Evolutionary conservation across 35 echinoderm and acorn worm genomes (phyloP), one percentile per base, ranked within the genome.

Genomic region (Eucidaris tribuloides): DNA sequence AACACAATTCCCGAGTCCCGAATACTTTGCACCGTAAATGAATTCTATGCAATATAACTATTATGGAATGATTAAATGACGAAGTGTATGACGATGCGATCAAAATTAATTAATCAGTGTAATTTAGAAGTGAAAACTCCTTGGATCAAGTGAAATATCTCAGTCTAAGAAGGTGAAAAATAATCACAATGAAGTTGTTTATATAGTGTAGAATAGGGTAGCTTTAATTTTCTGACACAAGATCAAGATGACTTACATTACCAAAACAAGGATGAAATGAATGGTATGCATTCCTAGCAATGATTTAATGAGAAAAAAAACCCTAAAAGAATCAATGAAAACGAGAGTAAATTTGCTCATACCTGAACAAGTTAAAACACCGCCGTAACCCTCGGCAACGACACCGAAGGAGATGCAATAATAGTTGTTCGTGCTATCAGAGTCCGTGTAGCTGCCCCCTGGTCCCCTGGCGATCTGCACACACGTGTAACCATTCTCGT

Each of bases 381-480:
- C 89, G 23, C 71, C 82, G 34, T 79, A 78, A 11, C 82, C 83
- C 23, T 92, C 89, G 15, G 46, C 63, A 29, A 71, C 62, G 13
- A 72, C 89, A 11, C 90, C 90, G 44, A 92, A 92, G 14, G 35
- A 19, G 9, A 92, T 18, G 32, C 90, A 92, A 25, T 71, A 87
- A 55, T 92, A 65, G 46, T 92, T 92, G 30, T 92, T 92, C 33
- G 62, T 82, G 3, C 77, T 22, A 56, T 63, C 74, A 7, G 61
- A 62, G 78, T 92, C 90, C 0, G 62, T 77, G 30, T 45, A 86
- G 31, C 45, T 58, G 0, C 78, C 84, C 41, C 77, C 77, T 4
- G 30, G 23, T 6, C 49, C 90, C 55, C 82, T 76, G 13, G 90
- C 81, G 2, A 92, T 64, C 45, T 49, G 17, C 0, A 92, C 78